Evolutionary conservation across 2,113 vertebrate genomes (phyloP).

Genomic region (Pipa parva): DNA sequence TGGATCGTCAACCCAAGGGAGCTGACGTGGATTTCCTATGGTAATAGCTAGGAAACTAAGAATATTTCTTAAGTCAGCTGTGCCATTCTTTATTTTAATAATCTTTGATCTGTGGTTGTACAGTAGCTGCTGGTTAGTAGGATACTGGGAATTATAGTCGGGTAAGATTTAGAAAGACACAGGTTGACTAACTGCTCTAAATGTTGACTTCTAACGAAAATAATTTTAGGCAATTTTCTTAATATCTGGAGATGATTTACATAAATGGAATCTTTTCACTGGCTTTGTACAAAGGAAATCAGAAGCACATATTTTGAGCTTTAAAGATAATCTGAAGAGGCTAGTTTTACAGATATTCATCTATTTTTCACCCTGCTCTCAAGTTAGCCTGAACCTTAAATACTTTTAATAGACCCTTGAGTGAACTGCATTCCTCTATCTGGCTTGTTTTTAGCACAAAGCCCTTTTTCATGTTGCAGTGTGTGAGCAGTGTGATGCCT

Average conservation of each 20-base stretch:
- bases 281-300: neutral
- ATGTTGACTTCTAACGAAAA: too few relatives aligned
- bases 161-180: too few relatives aligned
- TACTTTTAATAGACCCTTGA: constrained; percentile 24
- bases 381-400: constrained; percentile 4
- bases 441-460: constrained; percentile 48
- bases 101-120: too few relatives aligned
- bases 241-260: too few relatives aligned
- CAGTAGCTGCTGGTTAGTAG: neutral
- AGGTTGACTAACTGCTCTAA: too few relatives aligned
- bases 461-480: constrained; percentile 51
- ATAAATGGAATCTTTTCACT: neutral
- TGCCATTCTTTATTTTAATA: too few relatives aligned
- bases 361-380: neutral
- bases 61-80: too few relatives aligned
- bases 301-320: neutral
- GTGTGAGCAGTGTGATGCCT: constrained; percentile 52
- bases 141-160: neutral
- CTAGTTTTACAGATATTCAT: neutral
- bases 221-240: too few relatives aligned
- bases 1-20: too few relatives aligned
- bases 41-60: too few relatives aligned
- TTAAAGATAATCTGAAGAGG: neutral
- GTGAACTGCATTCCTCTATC: constrained; percentile 43
- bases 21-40: too few relatives aligned